Base-by-base conservation (phyloP, 2,797 vertebrate genomes). In the Pristis pectinata region DNA sequence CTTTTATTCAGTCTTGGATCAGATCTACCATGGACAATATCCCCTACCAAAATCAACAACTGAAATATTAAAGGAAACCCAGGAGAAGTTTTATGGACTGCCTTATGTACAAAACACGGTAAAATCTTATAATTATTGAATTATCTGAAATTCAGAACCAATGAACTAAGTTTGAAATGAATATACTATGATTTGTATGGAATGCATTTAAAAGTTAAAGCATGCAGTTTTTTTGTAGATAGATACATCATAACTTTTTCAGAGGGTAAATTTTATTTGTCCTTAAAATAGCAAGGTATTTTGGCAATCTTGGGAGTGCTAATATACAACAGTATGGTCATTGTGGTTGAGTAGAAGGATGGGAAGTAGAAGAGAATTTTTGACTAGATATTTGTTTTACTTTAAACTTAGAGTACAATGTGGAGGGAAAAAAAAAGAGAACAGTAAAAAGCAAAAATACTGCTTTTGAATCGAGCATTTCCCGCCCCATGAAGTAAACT, bases 1-100 rank as follows among this genome's bases (percentile, higher is more conserved):
- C 94, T 99, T 99, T 96, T 99, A 99, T 95, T 98, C 99, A 22
- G 97, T 97, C 64, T 97, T 99, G 97, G 99, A 99, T 96, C 99
- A 99, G 96, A 97, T 99, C 95, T 99, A 99, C 96, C 99, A 99
- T 13, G 96, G 98, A 82, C 96, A 97, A 95, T 98, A 99, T 80
- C 98, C 97, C 70, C 95, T 98, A 89, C 97, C 96, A 95, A 96
- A 94, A 67, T 98, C 98, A 94, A 99, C 98, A 94, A 99, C 98
- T 61, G 98, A 99, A 70, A 97, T 99, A 96, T 97, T 99, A 95
- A 97, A 97, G 95, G 98, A 99, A 95, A 98, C 98, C 34, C 99
- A 99, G 96, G 97, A 98, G 95, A 98, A 97, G 92, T 98, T 98
- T 96, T 99, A 99, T 10, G 98, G 98, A 74, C 95, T 99, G 95